Conservation (phyloP, 2,113 vertebrate genomes). For the Erinaceus europaeus region DNA sequence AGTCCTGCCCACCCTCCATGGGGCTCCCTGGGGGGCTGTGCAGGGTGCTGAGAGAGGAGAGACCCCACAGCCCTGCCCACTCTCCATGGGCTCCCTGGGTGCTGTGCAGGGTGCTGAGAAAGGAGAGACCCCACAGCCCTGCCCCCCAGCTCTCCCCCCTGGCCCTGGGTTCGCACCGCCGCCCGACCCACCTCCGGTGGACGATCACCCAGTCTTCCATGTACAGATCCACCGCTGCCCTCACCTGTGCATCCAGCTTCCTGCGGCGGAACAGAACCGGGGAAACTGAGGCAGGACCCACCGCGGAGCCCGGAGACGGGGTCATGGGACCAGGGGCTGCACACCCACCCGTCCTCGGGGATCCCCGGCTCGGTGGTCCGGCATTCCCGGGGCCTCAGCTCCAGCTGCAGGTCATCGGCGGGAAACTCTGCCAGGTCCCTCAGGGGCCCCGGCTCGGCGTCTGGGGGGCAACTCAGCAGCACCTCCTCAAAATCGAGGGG, state of each 20-base stretch:
- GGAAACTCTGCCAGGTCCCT: slow-evolving; percentile 91
- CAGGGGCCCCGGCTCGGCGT: slow-evolving; percentile 86
- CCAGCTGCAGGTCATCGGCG: slow-evolving; percentile 88
- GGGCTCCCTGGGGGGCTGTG: neutral
- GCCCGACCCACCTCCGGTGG: slow-evolving; percentile 84
- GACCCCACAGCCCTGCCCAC: neutral
- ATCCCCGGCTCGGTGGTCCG: slow-evolving; percentile 87
- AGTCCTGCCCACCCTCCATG: neutral
- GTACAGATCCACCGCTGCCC: slow-evolving; percentile 90
- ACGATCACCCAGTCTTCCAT: slow-evolving; percentile 93
- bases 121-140: neutral
- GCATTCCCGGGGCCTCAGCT: slow-evolving; percentile 88
- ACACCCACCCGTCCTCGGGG: slow-evolving; percentile 84
- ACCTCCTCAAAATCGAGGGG: slow-evolving; percentile 93
- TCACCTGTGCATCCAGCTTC: slow-evolving; percentile 88
- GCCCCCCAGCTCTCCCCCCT: fast-evolving
- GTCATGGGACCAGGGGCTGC: neutral
- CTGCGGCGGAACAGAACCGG: slow-evolving; percentile 70
- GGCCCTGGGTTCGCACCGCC: no score
- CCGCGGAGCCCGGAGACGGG: no score
- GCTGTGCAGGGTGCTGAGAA: neutral
- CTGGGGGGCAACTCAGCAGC: slow-evolving; percentile 85
- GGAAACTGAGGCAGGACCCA: neutral
- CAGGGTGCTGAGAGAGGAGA: neutral
- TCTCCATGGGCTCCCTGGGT: no score